Evolutionary conservation across 1,140 invertebrate species (phyloP), one percentile per base, ranked within the genome.

Genomic region (Macrobrachium nipponense): DNA sequence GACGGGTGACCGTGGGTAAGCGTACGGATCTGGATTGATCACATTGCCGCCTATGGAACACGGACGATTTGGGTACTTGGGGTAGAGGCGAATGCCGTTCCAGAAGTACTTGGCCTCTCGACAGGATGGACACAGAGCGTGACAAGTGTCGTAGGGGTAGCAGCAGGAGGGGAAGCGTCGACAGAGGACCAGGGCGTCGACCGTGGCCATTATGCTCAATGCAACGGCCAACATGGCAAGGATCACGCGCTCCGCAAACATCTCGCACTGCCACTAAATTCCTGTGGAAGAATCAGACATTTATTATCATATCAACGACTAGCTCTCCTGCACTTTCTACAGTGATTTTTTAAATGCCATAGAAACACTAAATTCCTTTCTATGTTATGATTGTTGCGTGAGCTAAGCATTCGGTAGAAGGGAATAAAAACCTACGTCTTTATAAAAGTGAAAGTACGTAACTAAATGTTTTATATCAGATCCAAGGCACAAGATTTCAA

Each of bases 121-220:
- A 23, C 83, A 85, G 14, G 83, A 85, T 20, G 83, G 83, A 59
- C 83, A 85, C 20, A 85, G 66, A 7, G 68, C 43, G 51, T 85
- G 83, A 59, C 83, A 85, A 62, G 51, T 17, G 76, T 85, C 83
- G 14, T 58, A 43, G 58, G 83, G 83, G 83, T 85, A 85, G 76
- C 83, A 85, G 51, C 83, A 85, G 44, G 83, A 85, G 44, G 83
- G 83, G 23, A 85, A 85, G n/a, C 44, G 62, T 4, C 61, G 76
- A 36, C 83, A 85, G 14, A 85, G 76, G 60, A 85, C 83, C 43
- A 85, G 51, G 76, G 83, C 75, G n/a, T 79, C 77, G 20, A 44
- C 43, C 18, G 72, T 17, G 36, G 12, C 27, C 8, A 59, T 36
- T 76, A 85, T 8, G 6, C 27, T 36, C 8, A 70, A 27, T 14